Evolutionary conservation across 1,140 invertebrate species (phyloP).

Genomic region (Panagrolaimus sp.): DNA sequence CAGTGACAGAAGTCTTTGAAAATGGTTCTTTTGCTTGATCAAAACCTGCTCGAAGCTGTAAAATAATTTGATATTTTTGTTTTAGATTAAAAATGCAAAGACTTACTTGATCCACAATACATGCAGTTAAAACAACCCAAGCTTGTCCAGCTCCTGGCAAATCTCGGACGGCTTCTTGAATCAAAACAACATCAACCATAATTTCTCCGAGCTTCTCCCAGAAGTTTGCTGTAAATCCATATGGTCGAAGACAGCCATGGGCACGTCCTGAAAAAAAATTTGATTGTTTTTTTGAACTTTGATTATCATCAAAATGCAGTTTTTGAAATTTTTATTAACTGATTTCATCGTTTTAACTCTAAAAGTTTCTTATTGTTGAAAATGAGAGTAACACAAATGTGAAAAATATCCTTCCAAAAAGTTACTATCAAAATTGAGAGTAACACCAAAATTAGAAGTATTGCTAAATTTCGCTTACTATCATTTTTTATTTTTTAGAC

Average conservation of each 20-base stretch:
- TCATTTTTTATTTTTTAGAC: too few species aligned
- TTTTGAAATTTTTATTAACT: neutral
- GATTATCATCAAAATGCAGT: neutral
- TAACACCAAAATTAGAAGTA: too few species aligned
- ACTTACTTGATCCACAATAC: conserved; percentile 54
- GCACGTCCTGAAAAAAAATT: conserved; percentile 36
- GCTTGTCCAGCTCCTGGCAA: conserved; percentile 58
- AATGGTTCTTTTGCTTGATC: conserved; percentile 1
- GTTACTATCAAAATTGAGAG: too few species aligned
- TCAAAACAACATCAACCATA: conserved; percentile 58
- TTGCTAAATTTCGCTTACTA: too few species aligned
- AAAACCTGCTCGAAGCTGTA: neutral
- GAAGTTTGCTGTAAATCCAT: conserved; percentile 47
- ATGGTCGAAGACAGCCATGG: conserved; percentile 52
- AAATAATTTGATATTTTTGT: too few species aligned
- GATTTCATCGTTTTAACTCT: conserved; percentile 17
- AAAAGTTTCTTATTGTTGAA: too few species aligned
- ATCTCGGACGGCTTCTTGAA: conserved; percentile 55
- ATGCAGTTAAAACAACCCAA: conserved; percentile 58
- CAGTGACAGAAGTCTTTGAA: neutral
- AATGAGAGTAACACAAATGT: too few species aligned
- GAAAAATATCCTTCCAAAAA: too few species aligned
- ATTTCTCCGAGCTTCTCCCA: conserved; percentile 59
- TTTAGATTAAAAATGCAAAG: neutral
- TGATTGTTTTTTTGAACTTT: conserved; percentile 19